Evolutionary conservation across 2,888 invertebrate species (phyloP), one percentile per base, ranked within the genome.

Genomic region (Synanthedon tipuliformis): DNA sequence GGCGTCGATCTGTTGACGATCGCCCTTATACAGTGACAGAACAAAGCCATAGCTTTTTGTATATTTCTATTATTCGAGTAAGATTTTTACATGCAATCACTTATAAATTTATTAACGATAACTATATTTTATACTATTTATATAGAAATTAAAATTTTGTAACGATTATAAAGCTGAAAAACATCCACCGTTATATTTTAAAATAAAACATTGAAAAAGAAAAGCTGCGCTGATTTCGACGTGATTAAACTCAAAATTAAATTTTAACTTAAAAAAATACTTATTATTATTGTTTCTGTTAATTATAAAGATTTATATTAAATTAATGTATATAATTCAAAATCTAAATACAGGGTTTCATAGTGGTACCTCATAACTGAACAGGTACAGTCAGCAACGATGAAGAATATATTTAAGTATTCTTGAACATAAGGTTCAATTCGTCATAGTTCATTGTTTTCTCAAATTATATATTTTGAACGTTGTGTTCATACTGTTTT

Each of bases 1-100:
- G 55, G 23, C 34, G 40, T 57, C 58, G 59, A 58, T 58, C 57
- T 58, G 57, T 55, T 60, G 60, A 59, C 57, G 56, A 59, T 56
- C 56, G 53, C 18, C 60, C 55, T 58, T 61, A 50, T 60, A 59
- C 18, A 62, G 71, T 78, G 73, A 78, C 78, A 78, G 71, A 64
- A 76, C 72, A 73, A 75, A 78, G 75, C 73, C 63, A 75, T 78
- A 81, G 78, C 75, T 82, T 81, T 85, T 86, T 86, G 78, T 84
- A 86, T 79, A 81, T 83, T 82, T 85, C 78, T 83, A 83, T 79
- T 75, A 73, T 78, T 79, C 70, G 59, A 58, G 65, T 76, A 79
- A 76, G 75, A 69, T 75, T 81, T 81, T 81, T 81, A 84, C 78
- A 81, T 61, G 74, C 75, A 73, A 34, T 34, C 34, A 34, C 34